phyloP scores from a whole-genome alignment of 1,140 invertebrate species.

The Stegodyphus mimosarum region DNA sequence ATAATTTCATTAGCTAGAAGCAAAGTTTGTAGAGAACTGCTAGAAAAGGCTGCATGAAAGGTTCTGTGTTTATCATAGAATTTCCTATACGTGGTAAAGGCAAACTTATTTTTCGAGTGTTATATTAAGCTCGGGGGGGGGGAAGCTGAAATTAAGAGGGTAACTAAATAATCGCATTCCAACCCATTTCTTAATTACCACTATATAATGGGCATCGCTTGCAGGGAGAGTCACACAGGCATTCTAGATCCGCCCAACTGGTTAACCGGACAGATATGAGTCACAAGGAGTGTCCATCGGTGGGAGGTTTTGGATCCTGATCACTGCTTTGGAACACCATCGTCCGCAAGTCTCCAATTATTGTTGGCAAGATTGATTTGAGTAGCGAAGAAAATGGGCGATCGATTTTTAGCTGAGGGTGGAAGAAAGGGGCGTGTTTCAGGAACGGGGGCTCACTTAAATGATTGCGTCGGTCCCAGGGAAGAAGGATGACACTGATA shows the following conservation, averaged over 20 bases:
- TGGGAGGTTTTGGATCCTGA: constrained; percentile 14
- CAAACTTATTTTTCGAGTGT: too few relatives aligned
- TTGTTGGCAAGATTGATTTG: constrained; percentile 24
- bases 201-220: constrained; percentile 15
- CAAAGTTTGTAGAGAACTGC: too few relatives aligned
- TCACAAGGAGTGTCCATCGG: constrained; percentile 11
- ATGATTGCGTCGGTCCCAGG: constrained; percentile 10
- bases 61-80: too few relatives aligned
- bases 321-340: constrained; percentile 21
- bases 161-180: not conserved
- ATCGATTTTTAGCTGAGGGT: constrained; percentile 10
- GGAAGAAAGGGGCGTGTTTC: constrained; percentile 10
- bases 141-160: not conserved
- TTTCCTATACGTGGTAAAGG: too few relatives aligned
- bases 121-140: too few relatives aligned
- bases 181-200: constrained; percentile 10
- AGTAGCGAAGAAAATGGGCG: constrained; percentile 25
- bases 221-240: not conserved
- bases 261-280: constrained; percentile 10
- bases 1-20: too few relatives aligned
- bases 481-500: constrained; percentile 1
- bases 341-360: constrained; percentile 32
- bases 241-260: not conserved
- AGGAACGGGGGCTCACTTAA: constrained; percentile 18
- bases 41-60: too few relatives aligned